Conservation (phyloP, 2,797 vertebrate genomes). For the Sebastes ruberrimus region DNA sequence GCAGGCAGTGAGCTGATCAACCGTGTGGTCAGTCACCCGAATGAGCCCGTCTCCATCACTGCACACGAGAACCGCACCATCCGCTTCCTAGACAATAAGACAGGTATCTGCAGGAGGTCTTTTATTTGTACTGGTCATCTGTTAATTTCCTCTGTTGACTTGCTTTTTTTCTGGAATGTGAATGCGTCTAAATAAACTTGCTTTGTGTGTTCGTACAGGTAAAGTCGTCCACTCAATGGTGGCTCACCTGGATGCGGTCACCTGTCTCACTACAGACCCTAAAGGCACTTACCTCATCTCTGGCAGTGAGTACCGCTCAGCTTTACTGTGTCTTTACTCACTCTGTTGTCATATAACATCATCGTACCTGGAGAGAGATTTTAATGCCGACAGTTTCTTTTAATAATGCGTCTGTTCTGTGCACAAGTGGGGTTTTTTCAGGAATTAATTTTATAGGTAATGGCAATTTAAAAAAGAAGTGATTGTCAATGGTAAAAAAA, state of each 20-base stretch:
- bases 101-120: slow-evolving; percentile 75
- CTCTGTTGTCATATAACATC: no score
- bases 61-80: slow-evolving; percentile 92
- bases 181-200: background rate
- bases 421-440: background rate
- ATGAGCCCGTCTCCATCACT: slow-evolving; percentile 88
- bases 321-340: background rate
- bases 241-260: slow-evolving; percentile 91
- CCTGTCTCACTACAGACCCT: slow-evolving; percentile 91
- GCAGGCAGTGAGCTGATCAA: slow-evolving; percentile 89
- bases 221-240: slow-evolving; percentile 93
- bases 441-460: background rate
- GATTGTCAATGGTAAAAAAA: background rate
- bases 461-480: background rate
- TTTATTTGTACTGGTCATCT: background rate
- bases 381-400: background rate
- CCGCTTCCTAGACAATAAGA: slow-evolving; percentile 92
- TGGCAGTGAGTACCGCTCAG: slow-evolving; percentile 85
- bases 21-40: slow-evolving; percentile 90
- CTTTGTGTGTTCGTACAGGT: slow-evolving; percentile 73
- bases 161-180: background rate
- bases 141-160: background rate
- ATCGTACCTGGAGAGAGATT: background rate
- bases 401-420: background rate
- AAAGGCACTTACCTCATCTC: slow-evolving; percentile 93